phyloP scores from a whole-genome alignment of 1,140 invertebrate species.

The Epicauta chinensis region DNA sequence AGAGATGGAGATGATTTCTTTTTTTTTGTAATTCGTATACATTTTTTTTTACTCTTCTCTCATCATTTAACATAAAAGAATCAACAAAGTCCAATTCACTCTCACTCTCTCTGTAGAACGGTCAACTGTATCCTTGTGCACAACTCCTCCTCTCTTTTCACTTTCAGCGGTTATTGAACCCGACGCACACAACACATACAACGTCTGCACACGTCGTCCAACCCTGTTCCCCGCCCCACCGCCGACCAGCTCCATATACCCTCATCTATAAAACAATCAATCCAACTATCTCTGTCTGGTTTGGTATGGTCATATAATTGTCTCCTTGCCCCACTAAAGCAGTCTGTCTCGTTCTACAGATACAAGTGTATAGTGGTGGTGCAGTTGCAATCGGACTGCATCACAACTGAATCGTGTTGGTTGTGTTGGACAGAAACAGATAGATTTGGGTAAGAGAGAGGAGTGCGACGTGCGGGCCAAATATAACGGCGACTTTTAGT shows the following conservation, averaged over 20 bases:
- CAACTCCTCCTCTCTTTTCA: constrained; percentile 36
- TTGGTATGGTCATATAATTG: too few relatives aligned
- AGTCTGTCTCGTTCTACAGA: neutral
- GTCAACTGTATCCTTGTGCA: constrained; percentile 27
- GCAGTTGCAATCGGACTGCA: neutral
- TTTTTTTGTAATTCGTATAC: too few relatives aligned
- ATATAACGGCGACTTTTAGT: constrained; percentile 25
- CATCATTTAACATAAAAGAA: too few relatives aligned
- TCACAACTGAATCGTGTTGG: neutral
- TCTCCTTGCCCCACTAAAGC: too few relatives aligned
- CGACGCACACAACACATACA: neutral
- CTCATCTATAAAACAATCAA: neutral
- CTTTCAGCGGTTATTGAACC: constrained; percentile 36
- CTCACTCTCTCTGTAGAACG: constrained; percentile 11
- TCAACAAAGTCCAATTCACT: constrained; percentile 2
- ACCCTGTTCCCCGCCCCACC: constrained; percentile 16
- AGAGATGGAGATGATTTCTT: too few relatives aligned
- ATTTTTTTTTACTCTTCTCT: too few relatives aligned
- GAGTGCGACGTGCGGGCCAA: constrained; percentile 27
- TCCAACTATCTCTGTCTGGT: too few relatives aligned
- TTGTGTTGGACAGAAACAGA: too few relatives aligned
- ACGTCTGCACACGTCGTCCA: neutral
- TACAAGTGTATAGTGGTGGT: neutral
- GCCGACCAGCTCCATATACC: constrained; percentile 27
- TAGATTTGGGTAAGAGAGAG: neutral